These are phyloP conservation scores for Pristionchus entomophagus DNA, from an alignment of 2,888 invertebrate species.

Conservation along the genomic window DNA sequence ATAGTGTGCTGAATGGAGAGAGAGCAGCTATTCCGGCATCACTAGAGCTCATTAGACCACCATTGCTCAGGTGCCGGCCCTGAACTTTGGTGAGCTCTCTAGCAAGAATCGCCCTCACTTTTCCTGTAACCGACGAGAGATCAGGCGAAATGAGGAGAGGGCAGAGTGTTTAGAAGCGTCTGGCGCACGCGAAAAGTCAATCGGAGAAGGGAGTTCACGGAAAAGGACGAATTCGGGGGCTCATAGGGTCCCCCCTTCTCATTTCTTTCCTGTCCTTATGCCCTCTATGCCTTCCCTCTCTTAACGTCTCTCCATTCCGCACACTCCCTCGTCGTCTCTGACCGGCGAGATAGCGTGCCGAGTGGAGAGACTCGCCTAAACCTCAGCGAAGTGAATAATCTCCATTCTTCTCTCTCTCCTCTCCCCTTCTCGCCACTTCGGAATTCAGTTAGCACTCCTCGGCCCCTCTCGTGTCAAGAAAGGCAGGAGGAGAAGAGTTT, in stretches of 20 bases:
- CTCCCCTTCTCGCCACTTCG: not conserved
- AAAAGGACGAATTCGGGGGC: not conserved
- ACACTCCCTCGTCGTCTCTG: not conserved
- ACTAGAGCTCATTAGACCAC: no score
- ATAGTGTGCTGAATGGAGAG: no score
- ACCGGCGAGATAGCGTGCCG: no score
- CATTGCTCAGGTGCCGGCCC: no score
- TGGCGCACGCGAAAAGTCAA: not conserved
- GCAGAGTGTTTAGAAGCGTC: not conserved
- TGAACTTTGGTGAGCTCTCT: no score
- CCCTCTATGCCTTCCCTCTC: slow-evolving; percentile 9
- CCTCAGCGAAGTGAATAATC: slow-evolving; percentile 35
- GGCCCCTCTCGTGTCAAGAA: not conserved
- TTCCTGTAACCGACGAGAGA: no score
- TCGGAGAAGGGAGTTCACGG: not conserved
- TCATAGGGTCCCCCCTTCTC: not conserved
- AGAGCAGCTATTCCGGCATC: no score
- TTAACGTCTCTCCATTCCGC: not conserved
- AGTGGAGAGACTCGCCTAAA: no score
- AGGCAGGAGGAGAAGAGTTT: not conserved
- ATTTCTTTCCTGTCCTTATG: not conserved
- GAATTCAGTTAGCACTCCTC: slow-evolving; percentile 10
- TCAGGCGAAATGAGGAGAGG: no score
- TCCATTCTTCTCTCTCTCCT: slow-evolving; percentile 28
- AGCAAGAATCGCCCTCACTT: no score